These are phyloP conservation scores for Pollachius pollachius DNA, from an alignment of 2,113 vertebrate genomes.

Conservation along the genomic window DNA sequence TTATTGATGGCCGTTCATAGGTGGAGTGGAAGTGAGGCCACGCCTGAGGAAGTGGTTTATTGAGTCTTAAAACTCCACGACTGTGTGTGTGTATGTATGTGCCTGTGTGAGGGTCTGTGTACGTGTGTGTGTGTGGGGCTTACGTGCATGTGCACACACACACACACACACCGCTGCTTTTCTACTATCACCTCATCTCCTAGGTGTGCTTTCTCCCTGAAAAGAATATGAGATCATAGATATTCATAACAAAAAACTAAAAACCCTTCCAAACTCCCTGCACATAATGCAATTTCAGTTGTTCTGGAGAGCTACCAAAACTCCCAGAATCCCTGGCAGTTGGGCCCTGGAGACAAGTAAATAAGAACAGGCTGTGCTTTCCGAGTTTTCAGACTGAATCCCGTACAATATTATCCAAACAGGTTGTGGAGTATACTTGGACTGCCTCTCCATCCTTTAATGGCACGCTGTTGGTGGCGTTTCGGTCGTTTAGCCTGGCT, in stretches of 20 bases:
- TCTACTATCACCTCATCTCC: conserved; percentile 53
- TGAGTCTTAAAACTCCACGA: conserved; percentile 64
- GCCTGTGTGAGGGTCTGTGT: too few species aligned
- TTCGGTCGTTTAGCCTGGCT: too few species aligned
- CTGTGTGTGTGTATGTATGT: conserved; percentile 30
- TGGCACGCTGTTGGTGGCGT: too few species aligned
- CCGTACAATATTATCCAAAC: conserved; percentile 29
- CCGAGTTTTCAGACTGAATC: conserved; percentile 42
- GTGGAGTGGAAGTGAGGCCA: conserved; percentile 27
- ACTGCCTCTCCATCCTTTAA: conserved; percentile 59
- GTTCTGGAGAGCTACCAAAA: conserved; percentile 51
- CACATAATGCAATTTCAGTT: conserved; percentile 57
- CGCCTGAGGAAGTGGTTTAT: conserved; percentile 61
- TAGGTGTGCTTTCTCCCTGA: conserved; percentile 39
- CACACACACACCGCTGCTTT: too few species aligned
- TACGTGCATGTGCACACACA: too few species aligned
- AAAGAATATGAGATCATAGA: conserved; percentile 53
- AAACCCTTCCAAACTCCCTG: conserved; percentile 41
- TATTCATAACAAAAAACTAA: conserved; percentile 61
- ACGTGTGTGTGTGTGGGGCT: too few species aligned
- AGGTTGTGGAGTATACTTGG: conserved; percentile 56
- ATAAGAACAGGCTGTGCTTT: conserved; percentile 55
- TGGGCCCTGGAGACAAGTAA: conserved; percentile 57
- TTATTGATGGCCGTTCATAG: conserved; percentile 44
- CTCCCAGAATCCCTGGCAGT: conserved; percentile 54